Conservation (phyloP, 2,113 vertebrate genomes). For the Misgurnus anguillicaudatus region DNA sequence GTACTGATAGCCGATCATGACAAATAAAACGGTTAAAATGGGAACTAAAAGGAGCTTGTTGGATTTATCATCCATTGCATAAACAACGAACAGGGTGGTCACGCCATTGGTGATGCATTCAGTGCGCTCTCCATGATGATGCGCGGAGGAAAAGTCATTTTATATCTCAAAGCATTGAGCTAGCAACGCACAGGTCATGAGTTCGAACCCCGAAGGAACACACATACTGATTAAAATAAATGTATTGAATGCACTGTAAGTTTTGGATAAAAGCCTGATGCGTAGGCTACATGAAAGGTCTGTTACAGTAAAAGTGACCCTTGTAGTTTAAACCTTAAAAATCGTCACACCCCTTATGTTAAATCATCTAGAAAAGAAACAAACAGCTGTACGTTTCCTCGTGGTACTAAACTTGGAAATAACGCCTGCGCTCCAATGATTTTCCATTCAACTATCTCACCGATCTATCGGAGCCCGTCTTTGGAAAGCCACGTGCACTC, state of each 20-base stretch:
- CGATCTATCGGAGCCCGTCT: neutral
- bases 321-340: too few relatives aligned
- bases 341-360: neutral
- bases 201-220: too few relatives aligned
- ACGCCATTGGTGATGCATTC: constrained; percentile 57
- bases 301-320: neutral
- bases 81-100: constrained; percentile 41
- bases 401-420: neutral
- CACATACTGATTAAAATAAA: too few relatives aligned
- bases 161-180: too few relatives aligned
- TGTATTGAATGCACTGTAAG: too few relatives aligned
- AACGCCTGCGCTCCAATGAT: neutral
- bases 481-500: neutral
- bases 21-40: constrained; percentile 82
- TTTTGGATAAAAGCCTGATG: too few relatives aligned
- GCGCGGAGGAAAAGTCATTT: constrained; percentile 17
- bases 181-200: too few relatives aligned
- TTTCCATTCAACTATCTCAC: neutral
- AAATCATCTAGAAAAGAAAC: neutral
- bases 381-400: neutral
- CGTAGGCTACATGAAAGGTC: constrained; percentile 34
- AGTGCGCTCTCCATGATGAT: constrained; percentile 28
- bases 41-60: constrained; percentile 86
- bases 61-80: constrained; percentile 88
- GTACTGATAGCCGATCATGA: constrained; percentile 90